Evolutionary conservation across 1,140 invertebrate genomes (phyloP).

Genomic region (Euwallacea fornicatus): DNA sequence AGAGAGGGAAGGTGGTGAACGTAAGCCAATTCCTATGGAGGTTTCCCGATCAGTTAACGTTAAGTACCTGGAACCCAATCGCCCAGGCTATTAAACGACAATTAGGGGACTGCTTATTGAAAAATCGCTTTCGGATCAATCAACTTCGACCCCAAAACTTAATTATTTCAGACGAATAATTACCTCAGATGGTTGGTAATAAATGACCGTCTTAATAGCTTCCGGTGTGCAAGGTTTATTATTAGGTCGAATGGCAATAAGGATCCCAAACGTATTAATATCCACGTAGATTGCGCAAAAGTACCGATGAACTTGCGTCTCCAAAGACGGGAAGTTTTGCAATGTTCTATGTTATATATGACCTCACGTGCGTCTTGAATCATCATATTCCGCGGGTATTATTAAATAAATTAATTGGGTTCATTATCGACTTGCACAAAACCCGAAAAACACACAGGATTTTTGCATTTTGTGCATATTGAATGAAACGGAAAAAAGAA

Average conservation of each 20-base stretch:
- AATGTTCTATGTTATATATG: slow-evolving; percentile 3
- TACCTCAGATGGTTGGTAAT: slow-evolving; percentile 1
- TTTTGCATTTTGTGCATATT: slow-evolving; percentile 43
- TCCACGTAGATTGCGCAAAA: slow-evolving; percentile 17
- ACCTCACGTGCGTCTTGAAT: slow-evolving; percentile 3
- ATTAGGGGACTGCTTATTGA: no score
- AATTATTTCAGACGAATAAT: slow-evolving; percentile 1
- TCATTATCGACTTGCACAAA: slow-evolving; percentile 6
- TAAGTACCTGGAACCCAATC: no score
- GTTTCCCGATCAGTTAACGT: no score
- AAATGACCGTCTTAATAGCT: slow-evolving; percentile 27
- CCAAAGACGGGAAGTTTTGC: slow-evolving; percentile 19
- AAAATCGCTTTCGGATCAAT: neutral
- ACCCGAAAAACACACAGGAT: slow-evolving; percentile 32
- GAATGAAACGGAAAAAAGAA: slow-evolving; percentile 47
- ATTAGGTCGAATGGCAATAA: slow-evolving; percentile 18
- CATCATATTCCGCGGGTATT: neutral
- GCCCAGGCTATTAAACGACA: no score
- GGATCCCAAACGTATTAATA: slow-evolving; percentile 18
- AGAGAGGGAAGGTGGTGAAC: no score
- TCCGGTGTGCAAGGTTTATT: slow-evolving; percentile 25
- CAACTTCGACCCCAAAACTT: neutral
- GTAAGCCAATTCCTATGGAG: no score
- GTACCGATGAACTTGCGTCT: slow-evolving; percentile 7
- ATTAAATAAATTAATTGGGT: no score